Evolutionary conservation across 2,888 invertebrate genomes (phyloP), one percentile per base, ranked within the genome.

Genomic region (Aricia artaxerxes): DNA sequence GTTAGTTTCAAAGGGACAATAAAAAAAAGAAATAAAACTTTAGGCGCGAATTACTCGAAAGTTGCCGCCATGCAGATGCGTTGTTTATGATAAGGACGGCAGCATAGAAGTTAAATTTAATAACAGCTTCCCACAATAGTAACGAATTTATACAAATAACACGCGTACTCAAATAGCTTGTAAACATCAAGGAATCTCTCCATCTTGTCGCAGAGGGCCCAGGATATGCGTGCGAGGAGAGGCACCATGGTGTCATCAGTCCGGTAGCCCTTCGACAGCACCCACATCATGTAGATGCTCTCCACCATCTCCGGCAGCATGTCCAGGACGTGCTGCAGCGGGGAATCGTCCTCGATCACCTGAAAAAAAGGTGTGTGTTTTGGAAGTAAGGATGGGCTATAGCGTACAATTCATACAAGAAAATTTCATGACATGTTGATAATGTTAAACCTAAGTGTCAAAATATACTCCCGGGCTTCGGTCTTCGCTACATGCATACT

Each of bases 261-360:
- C 81, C 97, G 96, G 88, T 97, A 99, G 85, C 98, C 97, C 79
- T 92, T 92, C 0, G 98, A 98, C 79, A 99, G 95, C 78, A 98
- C 97, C 99, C 99, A 99, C 86, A 98, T 97, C 95, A 98, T 97
- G 84, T 97, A 96, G 64, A 99, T 90, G 1, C 98, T 97, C 82
- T 98, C 97, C 94, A 98, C 97, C 81, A 98, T 91, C 80, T 96
- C 95, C 0, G 97, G 97, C 44, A 99, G 95, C 5, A 96, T 95
- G 69, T 97, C 96, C 13, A 95, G 95, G 35, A 98, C 96, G 87
- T 96, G 95, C 79, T 96, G 94, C 81, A 98, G 97, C 44, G 97
- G 96, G 0, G 96, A 95, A 57, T 96, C 95, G 80, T 96, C 96
- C 81, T 96, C 96, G 81, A 97, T 95, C 81, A 97, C 95, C 96